A percentile compares a stretch with the other conserved stretches of the same genome.
Conservation (phyloP, 2,888 invertebrate species). For the Cephus sareptanus region DNA sequence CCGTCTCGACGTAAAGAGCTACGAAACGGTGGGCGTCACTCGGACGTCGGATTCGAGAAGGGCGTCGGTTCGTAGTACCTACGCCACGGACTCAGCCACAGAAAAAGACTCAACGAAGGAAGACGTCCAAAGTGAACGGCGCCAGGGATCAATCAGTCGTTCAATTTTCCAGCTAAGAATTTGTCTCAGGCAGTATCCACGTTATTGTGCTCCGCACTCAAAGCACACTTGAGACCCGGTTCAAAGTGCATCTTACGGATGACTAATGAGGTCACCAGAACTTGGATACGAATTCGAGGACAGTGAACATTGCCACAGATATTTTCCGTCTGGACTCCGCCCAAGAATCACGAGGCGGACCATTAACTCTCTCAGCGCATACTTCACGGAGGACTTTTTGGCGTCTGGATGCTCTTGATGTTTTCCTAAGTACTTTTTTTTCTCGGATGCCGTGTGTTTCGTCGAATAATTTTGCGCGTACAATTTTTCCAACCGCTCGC, state of each 20-base stretch:
- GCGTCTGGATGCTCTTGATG: not conserved
- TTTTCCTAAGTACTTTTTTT: not conserved
- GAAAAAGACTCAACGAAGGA: not conserved
- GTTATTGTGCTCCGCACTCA: not conserved
- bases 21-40: not conserved
- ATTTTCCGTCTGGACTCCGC: not conserved
- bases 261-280: not conserved
- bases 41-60: not conserved
- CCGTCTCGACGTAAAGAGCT: slow-evolving; percentile 3
- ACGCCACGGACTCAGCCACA: not conserved
- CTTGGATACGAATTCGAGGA: not conserved
- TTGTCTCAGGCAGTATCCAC: not conserved
- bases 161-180: not conserved
- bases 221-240: not conserved
- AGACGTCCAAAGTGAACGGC: not conserved
- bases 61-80: not conserved
- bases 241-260: not conserved
- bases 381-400: not conserved
- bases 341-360: not conserved
- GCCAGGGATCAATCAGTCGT: not conserved
- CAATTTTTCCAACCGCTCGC: not conserved
- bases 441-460: not conserved
- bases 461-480: not conserved
- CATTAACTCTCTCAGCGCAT: not conserved
- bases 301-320: not conserved